Percentiles rank a stretch among this genome's conserved stretches.
Conservation (phyloP, 2,888 invertebrate species). For the Copidosoma aretas region DNA sequence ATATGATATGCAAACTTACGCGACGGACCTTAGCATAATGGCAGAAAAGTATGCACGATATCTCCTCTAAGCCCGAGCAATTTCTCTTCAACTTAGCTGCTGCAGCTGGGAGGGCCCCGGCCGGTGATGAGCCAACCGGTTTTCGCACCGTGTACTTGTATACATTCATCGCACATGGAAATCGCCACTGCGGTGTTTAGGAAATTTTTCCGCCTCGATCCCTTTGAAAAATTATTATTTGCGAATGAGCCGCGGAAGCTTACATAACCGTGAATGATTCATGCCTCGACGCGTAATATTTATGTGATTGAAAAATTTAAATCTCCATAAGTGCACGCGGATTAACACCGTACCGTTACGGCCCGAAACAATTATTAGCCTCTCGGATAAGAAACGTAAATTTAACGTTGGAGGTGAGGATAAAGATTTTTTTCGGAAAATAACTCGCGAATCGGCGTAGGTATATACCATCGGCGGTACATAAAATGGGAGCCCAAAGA, state of each 20-base stretch:
- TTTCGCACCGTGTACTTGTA: no score
- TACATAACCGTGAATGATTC: background rate
- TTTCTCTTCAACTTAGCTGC: background rate
- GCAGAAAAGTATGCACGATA: background rate
- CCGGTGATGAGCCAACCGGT: background rate
- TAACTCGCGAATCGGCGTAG: no score
- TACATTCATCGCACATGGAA: background rate
- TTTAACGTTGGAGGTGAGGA: no score
- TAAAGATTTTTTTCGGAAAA: no score
- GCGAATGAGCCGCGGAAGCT: background rate
- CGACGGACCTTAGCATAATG: background rate
- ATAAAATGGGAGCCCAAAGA: no score
- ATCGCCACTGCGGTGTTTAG: background rate
- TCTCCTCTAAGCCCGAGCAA: background rate
- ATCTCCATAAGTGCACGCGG: no score
- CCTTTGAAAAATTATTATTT: background rate
- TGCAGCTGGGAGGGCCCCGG: no score
- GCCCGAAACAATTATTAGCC: no score
- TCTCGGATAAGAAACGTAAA: no score
- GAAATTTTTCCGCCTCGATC: background rate
- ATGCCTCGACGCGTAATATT: background rate
- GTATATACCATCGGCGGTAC: no score
- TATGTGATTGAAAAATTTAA: no score
- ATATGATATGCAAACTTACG: background rate
- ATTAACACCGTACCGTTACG: no score